Percentiles rank a stretch among this genome's conserved stretches.
These are phyloP conservation scores for Bos taurus DNA, from an alignment of 2,113 vertebrate species.

Conservation along the genomic window DNA sequence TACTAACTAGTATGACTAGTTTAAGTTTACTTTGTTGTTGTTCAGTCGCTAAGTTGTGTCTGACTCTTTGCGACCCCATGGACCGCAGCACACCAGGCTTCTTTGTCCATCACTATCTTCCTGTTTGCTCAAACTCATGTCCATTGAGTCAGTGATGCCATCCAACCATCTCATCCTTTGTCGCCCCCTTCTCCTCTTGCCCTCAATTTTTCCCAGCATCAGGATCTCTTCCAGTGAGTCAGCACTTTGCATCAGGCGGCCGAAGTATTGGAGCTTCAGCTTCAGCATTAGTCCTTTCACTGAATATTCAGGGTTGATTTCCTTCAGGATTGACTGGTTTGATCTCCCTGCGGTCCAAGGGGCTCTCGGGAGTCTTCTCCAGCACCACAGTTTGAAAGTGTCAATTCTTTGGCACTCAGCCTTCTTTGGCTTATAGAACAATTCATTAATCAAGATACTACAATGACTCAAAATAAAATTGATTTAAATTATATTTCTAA, in stretches of 20 bases:
- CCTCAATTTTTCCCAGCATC: neutral
- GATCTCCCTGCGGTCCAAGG: neutral
- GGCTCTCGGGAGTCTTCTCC: neutral
- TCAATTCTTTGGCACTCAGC: neutral
- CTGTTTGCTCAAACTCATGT: neutral
- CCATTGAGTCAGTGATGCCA: neutral
- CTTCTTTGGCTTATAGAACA: neutral
- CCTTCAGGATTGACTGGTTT: neutral
- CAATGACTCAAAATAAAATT: neutral
- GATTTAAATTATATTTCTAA: slow-evolving; percentile 8
- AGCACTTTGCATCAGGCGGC: neutral
- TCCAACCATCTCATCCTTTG: neutral
- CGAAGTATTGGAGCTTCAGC: neutral
- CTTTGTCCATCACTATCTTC: neutral
- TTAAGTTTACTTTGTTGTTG: neutral
- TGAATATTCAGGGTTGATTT: neutral
- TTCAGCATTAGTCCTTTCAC: neutral
- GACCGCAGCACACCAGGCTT: neutral
- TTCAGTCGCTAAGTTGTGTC: neutral
- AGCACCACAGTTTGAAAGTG: neutral
- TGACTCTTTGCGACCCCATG: fast-evolving
- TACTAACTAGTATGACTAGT: neutral
- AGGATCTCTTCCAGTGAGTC: neutral
- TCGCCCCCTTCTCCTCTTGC: neutral
- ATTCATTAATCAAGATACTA: neutral